These are phyloP conservation scores for Oscheius sp. DNA, from an alignment of 2,888 invertebrate species.

Conservation along the genomic window DNA sequence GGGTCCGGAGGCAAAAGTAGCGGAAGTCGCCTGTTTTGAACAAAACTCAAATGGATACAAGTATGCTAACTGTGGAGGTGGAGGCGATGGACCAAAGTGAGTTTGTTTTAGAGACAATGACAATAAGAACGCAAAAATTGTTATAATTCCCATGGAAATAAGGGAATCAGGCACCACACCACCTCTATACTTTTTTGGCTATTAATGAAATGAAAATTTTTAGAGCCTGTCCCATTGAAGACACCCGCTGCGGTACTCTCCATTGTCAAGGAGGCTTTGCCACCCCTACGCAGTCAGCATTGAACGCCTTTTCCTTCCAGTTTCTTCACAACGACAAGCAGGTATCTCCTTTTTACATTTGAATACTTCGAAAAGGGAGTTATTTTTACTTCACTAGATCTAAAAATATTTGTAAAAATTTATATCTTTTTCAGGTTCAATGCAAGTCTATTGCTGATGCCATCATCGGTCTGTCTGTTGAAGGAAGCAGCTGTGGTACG, in stretches of 20 bases:
- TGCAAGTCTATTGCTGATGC: conserved; percentile 58
- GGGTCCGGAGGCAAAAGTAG: conserved; percentile 85
- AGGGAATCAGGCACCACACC: no score
- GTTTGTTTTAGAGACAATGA: not conserved
- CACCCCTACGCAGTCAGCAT: conserved; percentile 79
- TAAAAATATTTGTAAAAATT: not conserved
- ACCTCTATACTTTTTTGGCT: no score
- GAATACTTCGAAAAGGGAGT: no score
- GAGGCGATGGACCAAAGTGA: conserved; percentile 40
- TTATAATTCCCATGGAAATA: not conserved
- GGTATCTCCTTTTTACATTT: no score
- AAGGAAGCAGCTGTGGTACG: conserved; percentile 61
- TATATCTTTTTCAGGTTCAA: conserved; percentile 28
- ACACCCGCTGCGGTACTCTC: conserved; percentile 90
- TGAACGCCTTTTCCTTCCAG: conserved; percentile 85
- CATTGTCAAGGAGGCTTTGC: conserved; percentile 87
- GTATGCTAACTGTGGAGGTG: conserved; percentile 88
- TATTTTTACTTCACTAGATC: no score
- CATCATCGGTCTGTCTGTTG: conserved; percentile 49
- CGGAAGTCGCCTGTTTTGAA: conserved; percentile 88
- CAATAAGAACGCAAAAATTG: not conserved
- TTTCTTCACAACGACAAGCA: conserved; percentile 87
- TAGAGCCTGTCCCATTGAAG: conserved; percentile 70
- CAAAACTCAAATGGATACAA: conserved; percentile 93
- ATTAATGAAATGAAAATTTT: not conserved